A percentile compares a stretch with the other conserved stretches of the same genome.
Conservation (phyloP, 2,113 vertebrate genomes). For the Lophochroa leadbeateri region DNA sequence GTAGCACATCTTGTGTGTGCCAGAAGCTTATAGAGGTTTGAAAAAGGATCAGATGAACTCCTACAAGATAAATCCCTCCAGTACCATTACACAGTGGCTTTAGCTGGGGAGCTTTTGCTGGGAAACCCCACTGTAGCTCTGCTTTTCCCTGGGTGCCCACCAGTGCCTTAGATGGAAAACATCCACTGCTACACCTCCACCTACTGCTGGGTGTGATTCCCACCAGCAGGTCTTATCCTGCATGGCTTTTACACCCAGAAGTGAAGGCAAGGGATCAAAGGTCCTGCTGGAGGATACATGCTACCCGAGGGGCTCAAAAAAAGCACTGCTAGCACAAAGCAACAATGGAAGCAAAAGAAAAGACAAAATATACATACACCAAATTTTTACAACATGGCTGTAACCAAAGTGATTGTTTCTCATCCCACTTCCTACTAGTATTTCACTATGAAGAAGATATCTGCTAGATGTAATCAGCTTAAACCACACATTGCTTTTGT, state of each 20-base stretch:
- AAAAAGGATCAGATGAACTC: background rate
- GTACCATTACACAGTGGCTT: background rate
- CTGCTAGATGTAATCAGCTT: background rate
- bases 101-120: background rate
- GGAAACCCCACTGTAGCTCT: accelerated
- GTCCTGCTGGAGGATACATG: background rate
- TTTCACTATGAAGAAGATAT: background rate
- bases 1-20: background rate
- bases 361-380: background rate
- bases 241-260: background rate
- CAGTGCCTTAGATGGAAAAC: background rate
- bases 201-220: background rate
- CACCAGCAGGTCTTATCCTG: background rate
- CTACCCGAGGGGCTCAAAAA: background rate
- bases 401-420: background rate
- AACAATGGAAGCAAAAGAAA: background rate
- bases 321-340: background rate
- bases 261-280: background rate
- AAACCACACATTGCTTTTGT: background rate
- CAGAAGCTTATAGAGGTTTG: background rate
- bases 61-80: background rate
- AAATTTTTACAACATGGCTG: background rate
- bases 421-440: background rate
- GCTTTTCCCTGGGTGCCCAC: background rate
- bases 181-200: accelerated